Conservation (phyloP, 2,888 invertebrate genomes). For the Cephus pygmeus region DNA sequence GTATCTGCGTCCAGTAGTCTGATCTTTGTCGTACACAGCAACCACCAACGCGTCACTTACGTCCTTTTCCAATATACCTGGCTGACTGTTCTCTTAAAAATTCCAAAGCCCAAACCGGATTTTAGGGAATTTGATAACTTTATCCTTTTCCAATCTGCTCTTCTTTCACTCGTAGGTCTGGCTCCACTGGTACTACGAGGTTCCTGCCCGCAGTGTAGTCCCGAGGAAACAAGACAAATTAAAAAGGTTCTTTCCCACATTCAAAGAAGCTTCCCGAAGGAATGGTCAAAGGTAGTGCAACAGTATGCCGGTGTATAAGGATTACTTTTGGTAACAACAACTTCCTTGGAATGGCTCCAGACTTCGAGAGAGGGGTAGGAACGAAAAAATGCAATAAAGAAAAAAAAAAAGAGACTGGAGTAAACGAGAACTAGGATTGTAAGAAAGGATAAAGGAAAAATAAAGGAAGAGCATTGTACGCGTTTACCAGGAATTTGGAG, state of each 20-base stretch:
- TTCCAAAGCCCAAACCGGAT: not conserved
- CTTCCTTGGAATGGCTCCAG: not conserved
- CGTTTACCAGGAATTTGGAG: not conserved
- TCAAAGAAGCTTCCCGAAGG: slow-evolving; percentile 80
- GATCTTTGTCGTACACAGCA: not conserved
- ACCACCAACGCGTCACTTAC: no score
- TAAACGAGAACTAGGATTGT: not conserved
- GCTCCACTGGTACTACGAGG: slow-evolving; percentile 81
- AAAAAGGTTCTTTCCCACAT: slow-evolving; percentile 80
- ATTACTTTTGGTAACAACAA: not conserved
- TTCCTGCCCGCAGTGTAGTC: slow-evolving; percentile 78
- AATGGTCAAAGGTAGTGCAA: slow-evolving; percentile 80
- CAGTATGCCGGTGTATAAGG: slow-evolving; percentile 71
- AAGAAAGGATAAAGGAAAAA: not conserved
- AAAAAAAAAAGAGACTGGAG: not conserved
- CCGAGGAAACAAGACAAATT: slow-evolving; percentile 78
- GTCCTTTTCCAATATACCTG: not conserved
- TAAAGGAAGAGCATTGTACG: not conserved
- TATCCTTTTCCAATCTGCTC: not conserved
- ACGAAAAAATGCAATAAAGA: not conserved
- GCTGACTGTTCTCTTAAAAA: not conserved
- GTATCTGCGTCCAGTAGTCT: not conserved
- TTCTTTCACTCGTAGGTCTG: slow-evolving; percentile 70
- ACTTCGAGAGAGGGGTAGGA: not conserved
- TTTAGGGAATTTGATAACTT: not conserved